phyloP scores from a whole-genome alignment of 2,113 vertebrate species.

The Nanger granti region DNA sequence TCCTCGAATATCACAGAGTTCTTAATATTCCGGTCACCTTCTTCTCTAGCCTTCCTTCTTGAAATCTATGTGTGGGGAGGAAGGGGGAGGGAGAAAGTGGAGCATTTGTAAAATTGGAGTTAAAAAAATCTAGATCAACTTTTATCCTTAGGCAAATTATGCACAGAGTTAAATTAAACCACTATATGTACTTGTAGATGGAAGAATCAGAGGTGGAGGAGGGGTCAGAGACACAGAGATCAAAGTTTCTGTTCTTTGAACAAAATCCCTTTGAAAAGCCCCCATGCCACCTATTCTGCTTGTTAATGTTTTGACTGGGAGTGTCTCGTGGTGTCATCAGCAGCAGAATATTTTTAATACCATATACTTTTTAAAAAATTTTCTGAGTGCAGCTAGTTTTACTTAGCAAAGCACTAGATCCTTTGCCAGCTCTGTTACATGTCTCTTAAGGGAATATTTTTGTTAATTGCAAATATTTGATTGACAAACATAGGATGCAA shows the following conservation, averaged over 20 bases:
- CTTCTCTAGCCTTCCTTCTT: conserved; percentile 67
- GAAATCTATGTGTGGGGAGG: conserved; percentile 66
- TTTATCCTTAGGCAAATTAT: conserved; percentile 85
- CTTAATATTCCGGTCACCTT: conserved; percentile 75
- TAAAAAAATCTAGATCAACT: conserved; percentile 83
- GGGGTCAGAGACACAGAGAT: conserved; percentile 82
- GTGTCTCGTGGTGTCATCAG: conserved; percentile 75
- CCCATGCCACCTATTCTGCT: conserved; percentile 79
- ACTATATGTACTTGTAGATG: conserved; percentile 78
- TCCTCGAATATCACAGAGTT: conserved; percentile 68
- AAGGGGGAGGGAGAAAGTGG: conserved; percentile 61
- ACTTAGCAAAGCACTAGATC: conserved; percentile 76
- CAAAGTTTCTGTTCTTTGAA: conserved; percentile 84
- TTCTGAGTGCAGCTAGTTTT: conserved; percentile 66
- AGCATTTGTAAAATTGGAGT: conserved; percentile 81
- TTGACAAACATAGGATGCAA: conserved; percentile 94
- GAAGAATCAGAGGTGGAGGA: conserved; percentile 82
- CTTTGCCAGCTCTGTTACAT: conserved; percentile 79
- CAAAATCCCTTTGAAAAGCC: conserved; percentile 81
- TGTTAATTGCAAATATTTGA: conserved; percentile 93
- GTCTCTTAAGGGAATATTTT: conserved; percentile 89
- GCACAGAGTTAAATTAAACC: conserved; percentile 82
- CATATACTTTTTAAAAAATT: conserved; percentile 42
- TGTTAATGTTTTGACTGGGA: conserved; percentile 84
- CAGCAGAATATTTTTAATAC: conserved; percentile 77